Evolutionary conservation across 1,140 invertebrate species (phyloP).

Genomic region (Belonocnema kinseyi): DNA sequence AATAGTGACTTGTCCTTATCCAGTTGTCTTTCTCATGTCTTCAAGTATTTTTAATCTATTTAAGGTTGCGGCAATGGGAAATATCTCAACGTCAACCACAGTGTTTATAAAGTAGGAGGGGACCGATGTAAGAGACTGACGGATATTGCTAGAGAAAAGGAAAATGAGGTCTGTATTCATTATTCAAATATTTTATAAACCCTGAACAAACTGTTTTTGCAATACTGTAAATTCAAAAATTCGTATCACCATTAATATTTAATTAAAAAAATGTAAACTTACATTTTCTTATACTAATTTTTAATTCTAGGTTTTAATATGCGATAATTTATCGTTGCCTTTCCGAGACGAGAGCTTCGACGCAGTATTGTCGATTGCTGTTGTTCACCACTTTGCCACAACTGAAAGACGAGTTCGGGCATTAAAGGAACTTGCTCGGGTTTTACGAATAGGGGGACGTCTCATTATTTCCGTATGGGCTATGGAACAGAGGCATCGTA

Average conservation of each 20-base stretch:
- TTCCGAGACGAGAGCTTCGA: slow-evolving; percentile 96
- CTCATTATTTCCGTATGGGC: slow-evolving; percentile 98
- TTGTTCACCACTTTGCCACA: slow-evolving; percentile 96
- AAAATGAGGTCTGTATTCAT: slow-evolving; percentile 83
- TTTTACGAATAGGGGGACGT: slow-evolving; percentile 91
- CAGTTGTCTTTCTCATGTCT: too few species aligned
- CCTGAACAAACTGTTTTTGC: too few species aligned
- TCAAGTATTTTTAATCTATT: slow-evolving; percentile 39
- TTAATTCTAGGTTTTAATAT: slow-evolving; percentile 83
- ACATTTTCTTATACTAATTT: background rate
- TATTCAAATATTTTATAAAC: background rate
- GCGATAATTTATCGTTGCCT: slow-evolving; percentile 92
- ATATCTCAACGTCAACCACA: slow-evolving; percentile 91
- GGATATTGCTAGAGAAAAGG: slow-evolving; percentile 84
- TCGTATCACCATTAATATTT: too few species aligned
- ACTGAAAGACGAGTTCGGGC: slow-evolving; percentile 91
- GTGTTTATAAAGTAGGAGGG: slow-evolving; percentile 89
- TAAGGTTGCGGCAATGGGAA: slow-evolving; percentile 95
- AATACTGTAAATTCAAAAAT: too few species aligned
- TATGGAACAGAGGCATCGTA: slow-evolving; percentile 94
- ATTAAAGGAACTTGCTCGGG: slow-evolving; percentile 89
- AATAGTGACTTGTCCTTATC: too few species aligned
- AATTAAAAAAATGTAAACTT: too few species aligned
- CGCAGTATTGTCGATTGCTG: slow-evolving; percentile 94
- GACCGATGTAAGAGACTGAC: slow-evolving; percentile 90